A percentile compares a stretch with the other conserved stretches of the same genome.
Evolutionary conservation across 2,888 invertebrate genomes (phyloP).

Genomic region (Bimastos eiseni): DNA sequence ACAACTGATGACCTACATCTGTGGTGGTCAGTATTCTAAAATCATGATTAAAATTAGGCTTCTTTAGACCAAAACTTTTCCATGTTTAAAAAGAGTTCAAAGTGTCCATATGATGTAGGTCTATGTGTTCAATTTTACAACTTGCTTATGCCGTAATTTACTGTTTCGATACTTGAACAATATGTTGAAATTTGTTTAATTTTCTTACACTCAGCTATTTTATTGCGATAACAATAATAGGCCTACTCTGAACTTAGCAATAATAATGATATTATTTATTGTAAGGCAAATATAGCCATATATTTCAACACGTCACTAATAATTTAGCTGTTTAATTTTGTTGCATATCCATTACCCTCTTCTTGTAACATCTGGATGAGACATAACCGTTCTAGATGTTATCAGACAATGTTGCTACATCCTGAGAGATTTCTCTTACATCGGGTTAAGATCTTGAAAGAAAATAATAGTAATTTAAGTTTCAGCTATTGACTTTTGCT

Average conservation of each 20-base stretch:
- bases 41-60: not conserved
- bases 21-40: not conserved
- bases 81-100: not conserved
- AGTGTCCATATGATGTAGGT: not conserved
- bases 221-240: not conserved
- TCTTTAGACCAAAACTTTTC: too few species aligned
- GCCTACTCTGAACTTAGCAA: not conserved
- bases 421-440: too few species aligned
- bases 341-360: too few species aligned
- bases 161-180: not conserved
- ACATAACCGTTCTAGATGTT: too few species aligned
- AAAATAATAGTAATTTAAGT: not conserved
- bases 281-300: not conserved
- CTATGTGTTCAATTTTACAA: not conserved
- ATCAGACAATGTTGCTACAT: too few species aligned
- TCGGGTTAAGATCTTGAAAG: not conserved
- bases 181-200: not conserved
- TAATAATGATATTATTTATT: not conserved
- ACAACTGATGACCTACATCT: not conserved
- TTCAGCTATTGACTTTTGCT: not conserved
- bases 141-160: not conserved
- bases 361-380: too few species aligned
- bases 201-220: not conserved
- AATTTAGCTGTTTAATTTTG: too few species aligned
- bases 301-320: too few species aligned